Evolutionary conservation across 2,888 invertebrate species (phyloP).

Genomic region (Clistopyga incitator): DNA sequence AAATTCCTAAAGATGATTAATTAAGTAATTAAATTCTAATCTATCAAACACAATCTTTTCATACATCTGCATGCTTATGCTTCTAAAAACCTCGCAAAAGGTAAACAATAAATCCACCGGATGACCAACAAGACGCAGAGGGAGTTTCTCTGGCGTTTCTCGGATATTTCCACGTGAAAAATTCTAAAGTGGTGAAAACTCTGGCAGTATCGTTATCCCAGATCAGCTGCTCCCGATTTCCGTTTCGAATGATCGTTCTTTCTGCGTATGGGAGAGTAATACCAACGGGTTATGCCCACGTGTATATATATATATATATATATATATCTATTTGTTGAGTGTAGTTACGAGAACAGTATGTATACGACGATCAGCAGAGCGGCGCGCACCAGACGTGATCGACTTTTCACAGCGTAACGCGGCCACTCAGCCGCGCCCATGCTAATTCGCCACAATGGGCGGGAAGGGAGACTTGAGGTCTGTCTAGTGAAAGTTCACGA

Average conservation of each 20-base stretch:
- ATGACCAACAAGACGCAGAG: slow-evolving; percentile 36
- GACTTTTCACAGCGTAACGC: slow-evolving; percentile 68
- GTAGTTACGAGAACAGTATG: not conserved
- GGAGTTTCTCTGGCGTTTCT: slow-evolving; percentile 29
- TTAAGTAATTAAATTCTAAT: not conserved
- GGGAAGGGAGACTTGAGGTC: slow-evolving; percentile 38
- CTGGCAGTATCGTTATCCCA: slow-evolving; percentile 56
- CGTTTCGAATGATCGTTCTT: slow-evolving; percentile 36
- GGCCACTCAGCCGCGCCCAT: slow-evolving; percentile 68
- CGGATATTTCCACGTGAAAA: slow-evolving; percentile 5
- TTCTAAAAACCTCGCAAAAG: not conserved
- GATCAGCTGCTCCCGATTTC: slow-evolving; percentile 59
- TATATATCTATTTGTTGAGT: slow-evolving; percentile 11
- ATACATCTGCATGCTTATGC: not conserved
- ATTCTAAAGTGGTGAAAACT: slow-evolving; percentile 47
- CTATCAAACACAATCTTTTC: no score
- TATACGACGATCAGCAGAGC: slow-evolving; percentile 58
- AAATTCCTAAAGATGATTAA: not conserved
- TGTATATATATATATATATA: not conserved
- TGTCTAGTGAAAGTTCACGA: slow-evolving; percentile 65
- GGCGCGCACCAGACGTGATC: slow-evolving; percentile 64
- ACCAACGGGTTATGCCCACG: not conserved
- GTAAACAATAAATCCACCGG: not conserved
- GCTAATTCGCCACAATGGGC: slow-evolving; percentile 65
- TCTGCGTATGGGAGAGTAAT: slow-evolving; percentile 29